Conservation (phyloP, 2,888 invertebrate genomes). For the Andrena chrysosceles region DNA sequence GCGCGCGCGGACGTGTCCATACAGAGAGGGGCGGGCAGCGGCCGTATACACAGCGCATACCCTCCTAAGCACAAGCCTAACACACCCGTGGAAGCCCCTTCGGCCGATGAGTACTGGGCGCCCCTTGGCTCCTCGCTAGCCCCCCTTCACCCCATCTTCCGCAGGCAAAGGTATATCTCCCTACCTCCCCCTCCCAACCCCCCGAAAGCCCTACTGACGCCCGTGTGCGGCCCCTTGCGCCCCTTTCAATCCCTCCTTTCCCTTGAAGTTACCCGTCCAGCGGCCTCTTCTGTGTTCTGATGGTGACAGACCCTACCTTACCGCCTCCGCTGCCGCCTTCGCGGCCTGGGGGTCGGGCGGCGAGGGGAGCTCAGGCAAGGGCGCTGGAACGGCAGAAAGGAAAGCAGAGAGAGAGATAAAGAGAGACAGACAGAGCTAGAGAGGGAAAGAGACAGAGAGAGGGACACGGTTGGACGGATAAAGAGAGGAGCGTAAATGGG, state of each 20-base stretch:
- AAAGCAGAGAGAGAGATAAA: slow-evolving; percentile 71
- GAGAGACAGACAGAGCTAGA: slow-evolving; percentile 14
- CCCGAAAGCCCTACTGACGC: slow-evolving; percentile 82
- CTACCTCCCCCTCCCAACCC: slow-evolving; percentile 81
- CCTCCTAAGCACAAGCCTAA: slow-evolving; percentile 75
- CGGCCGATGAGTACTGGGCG: slow-evolving; percentile 79
- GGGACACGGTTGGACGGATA: slow-evolving; percentile 9
- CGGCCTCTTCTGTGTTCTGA: slow-evolving; percentile 85
- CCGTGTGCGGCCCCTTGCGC: slow-evolving; percentile 86
- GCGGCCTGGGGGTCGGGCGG: slow-evolving; percentile 81
- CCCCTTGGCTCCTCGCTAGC: slow-evolving; percentile 75
- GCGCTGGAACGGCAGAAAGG: slow-evolving; percentile 83
- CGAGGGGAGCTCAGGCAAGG: slow-evolving; percentile 83
- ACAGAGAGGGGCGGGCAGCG: slow-evolving; percentile 45
- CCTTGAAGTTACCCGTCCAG: slow-evolving; percentile 85
- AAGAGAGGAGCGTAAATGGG: slow-evolving; percentile 3
- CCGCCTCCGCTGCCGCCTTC: slow-evolving; percentile 70
- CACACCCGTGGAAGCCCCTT: slow-evolving; percentile 80
- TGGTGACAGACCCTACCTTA: slow-evolving; percentile 84
- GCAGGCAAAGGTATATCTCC: slow-evolving; percentile 80
- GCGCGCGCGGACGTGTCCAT: slow-evolving; percentile 47
- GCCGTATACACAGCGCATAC: slow-evolving; percentile 63
- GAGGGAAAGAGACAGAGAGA: not conserved
- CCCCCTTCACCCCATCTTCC: slow-evolving; percentile 85
- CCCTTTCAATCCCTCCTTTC: slow-evolving; percentile 83